Conservation (phyloP, 2,888 invertebrate species). For the Willowsia nigromaculata region DNA sequence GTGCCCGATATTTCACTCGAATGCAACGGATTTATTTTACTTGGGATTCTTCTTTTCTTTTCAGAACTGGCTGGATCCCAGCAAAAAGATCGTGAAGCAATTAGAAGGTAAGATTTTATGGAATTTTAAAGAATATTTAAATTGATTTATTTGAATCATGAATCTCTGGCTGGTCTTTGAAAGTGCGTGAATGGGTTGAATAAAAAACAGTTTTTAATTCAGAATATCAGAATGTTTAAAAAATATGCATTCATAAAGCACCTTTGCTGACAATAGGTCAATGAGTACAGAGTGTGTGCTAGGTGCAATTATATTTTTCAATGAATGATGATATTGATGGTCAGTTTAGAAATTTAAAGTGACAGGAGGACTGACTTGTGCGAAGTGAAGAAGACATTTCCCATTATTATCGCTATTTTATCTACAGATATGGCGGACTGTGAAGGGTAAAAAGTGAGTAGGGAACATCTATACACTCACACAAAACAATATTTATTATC, state of each 20-base stretch:
- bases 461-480: not conserved
- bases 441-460: not conserved
- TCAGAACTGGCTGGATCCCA: conserved; percentile 96
- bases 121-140: not conserved
- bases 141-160: too few relatives aligned
- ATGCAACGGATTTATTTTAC: not conserved
- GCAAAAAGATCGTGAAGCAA: conserved; percentile 93
- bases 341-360: not conserved
- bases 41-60: too few relatives aligned
- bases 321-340: too few relatives aligned
- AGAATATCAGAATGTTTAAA: too few relatives aligned
- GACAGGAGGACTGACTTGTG: not conserved
- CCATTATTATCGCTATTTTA: not conserved
- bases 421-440: not conserved
- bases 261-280: too few relatives aligned
- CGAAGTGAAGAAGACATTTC: not conserved
- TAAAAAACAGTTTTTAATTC: too few relatives aligned
- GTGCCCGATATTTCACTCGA: conserved; percentile 24
- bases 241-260: too few relatives aligned
- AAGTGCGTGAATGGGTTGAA: too few relatives aligned
- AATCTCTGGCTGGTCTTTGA: not conserved
- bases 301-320: too few relatives aligned
- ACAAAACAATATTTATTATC: not conserved
- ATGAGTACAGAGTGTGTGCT: too few relatives aligned
- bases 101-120: conserved; percentile 85